Evolutionary conservation across 2,888 invertebrate genomes (phyloP).

Genomic region (Hypselothyrea guttata): DNA sequence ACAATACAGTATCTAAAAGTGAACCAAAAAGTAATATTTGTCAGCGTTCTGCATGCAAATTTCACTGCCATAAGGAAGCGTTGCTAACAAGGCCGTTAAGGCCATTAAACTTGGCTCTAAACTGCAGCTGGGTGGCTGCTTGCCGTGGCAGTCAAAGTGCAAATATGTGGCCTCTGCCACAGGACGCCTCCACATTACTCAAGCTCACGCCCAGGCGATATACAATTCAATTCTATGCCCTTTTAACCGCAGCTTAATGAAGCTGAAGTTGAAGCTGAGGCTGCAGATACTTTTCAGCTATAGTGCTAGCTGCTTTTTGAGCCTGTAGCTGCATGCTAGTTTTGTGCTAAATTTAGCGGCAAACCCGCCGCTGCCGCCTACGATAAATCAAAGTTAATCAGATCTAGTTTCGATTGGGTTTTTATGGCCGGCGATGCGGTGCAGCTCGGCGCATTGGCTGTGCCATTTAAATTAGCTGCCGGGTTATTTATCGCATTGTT

Average conservation of each 20-base stretch:
- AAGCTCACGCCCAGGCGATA: slow-evolving; percentile 62
- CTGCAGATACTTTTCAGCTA: background rate
- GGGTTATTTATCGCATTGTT: slow-evolving; percentile 80
- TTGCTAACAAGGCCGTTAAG: slow-evolving; percentile 66
- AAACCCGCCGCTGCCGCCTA: slow-evolving; percentile 60
- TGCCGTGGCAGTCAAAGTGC: slow-evolving; percentile 64
- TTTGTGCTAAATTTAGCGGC: slow-evolving; percentile 62
- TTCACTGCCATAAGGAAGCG: slow-evolving; percentile 61
- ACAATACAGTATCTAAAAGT: too few species aligned
- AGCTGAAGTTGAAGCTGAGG: slow-evolving; percentile 46
- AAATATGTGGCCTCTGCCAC: slow-evolving; percentile 63
- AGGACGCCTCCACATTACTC: slow-evolving; percentile 70
- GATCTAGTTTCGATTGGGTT: slow-evolving; percentile 77
- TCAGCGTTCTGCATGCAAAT: slow-evolving; percentile 72
- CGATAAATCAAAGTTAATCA: slow-evolving; percentile 78
- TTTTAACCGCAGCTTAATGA: slow-evolving; percentile 67
- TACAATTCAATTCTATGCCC: slow-evolving; percentile 60
- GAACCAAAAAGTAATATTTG: slow-evolving; percentile 56
- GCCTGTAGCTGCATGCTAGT: slow-evolving; percentile 1
- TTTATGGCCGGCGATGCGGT: slow-evolving; percentile 46
- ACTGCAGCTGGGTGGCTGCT: slow-evolving; percentile 29
- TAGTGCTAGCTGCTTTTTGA: background rate
- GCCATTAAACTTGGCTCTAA: slow-evolving; percentile 52
- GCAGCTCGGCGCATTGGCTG: slow-evolving; percentile 28
- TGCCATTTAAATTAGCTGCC: slow-evolving; percentile 81